phyloP scores from a whole-genome alignment of 2,113 vertebrate species.

The Ptyas mucosa region DNA sequence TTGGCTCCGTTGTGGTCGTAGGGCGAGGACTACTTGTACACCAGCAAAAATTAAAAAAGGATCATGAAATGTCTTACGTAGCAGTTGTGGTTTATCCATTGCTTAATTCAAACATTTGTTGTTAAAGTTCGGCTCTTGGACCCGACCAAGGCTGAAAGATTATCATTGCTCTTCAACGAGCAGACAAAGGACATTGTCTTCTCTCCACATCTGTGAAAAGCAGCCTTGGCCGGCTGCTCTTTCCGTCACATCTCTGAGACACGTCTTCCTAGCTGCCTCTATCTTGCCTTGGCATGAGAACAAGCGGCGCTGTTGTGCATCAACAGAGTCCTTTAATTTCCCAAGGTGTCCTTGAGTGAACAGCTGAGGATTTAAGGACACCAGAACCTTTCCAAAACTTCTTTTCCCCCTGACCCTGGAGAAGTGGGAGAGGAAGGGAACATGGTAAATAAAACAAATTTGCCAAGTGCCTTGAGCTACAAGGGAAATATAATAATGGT shows the following conservation, averaged over 20 bases:
- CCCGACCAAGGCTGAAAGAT: not conserved
- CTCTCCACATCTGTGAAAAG: too few relatives aligned
- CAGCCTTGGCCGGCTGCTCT: not conserved
- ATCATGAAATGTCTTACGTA: not conserved
- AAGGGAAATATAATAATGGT: too few relatives aligned
- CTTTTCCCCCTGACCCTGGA: not conserved
- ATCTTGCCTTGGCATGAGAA: not conserved
- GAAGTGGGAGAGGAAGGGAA: not conserved
- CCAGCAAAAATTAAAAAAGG: not conserved
- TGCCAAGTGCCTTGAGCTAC: not conserved
- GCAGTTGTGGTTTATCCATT: not conserved
- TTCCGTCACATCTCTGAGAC: not conserved
- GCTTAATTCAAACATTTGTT: not conserved
- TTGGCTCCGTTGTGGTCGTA: not conserved
- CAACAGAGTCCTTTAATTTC: not conserved
- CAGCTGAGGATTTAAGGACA: not conserved
- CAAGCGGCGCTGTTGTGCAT: not conserved
- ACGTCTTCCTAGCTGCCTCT: not conserved
- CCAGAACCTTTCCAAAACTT: not conserved
- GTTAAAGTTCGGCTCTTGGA: not conserved
- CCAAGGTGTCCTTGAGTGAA: not conserved
- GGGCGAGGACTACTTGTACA: not conserved
- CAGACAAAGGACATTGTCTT: not conserved
- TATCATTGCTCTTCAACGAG: not conserved
- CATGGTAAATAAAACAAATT: not conserved